Base-by-base conservation (phyloP, 2,888 invertebrate species). In the Antheraea assamensis region DNA sequence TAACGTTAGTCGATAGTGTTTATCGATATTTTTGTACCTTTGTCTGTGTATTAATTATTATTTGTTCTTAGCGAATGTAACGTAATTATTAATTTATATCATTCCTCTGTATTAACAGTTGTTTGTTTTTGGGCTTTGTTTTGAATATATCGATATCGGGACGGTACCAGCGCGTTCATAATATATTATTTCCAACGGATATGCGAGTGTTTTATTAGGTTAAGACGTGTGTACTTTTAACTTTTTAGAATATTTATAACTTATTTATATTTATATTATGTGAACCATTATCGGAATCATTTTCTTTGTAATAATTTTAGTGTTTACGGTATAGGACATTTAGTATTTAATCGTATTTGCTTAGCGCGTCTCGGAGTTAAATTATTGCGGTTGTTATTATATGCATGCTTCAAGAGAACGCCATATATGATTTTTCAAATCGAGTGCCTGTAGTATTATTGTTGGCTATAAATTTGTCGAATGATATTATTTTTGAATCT, bases 211-310 rank as follows among this genome's bases (percentile, higher is more conserved):
- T 93, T 94, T 94, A 92, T 92, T 94, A 94, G 93, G 92, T 93
- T 71, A 93, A 88, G 93, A 87, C 82, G 94, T 93, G 94, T 94
- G 94, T 94, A 94, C 92, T 94, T 94, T 94, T 93, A 94, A 94
- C 90, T 88, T 94, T 92, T 93, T 94, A 94, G 94, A 93, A 91
- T 94, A 93, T 94, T 94, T 93, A n/a, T n/a, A 94, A 94, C 94
- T 94, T 94, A 94, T 94, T 94, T 94, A 92, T 92, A 93, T 92
- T 42, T 92, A 92, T 92, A 94, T 94, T 93, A 92, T 90, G 91
- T 92, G 93, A 91, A 92, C 87, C 88, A 91, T 91, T 91, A 91
- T 92, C 87, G 88, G 58, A 90, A 94, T 90, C 88, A 90, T 92
- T 94, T 94, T 90, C 92, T 94, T 94, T 94, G 88, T 92, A 92